phyloP scores from a whole-genome alignment of 2,113 vertebrate species.

The Oncorhynchus gorbuscha region DNA sequence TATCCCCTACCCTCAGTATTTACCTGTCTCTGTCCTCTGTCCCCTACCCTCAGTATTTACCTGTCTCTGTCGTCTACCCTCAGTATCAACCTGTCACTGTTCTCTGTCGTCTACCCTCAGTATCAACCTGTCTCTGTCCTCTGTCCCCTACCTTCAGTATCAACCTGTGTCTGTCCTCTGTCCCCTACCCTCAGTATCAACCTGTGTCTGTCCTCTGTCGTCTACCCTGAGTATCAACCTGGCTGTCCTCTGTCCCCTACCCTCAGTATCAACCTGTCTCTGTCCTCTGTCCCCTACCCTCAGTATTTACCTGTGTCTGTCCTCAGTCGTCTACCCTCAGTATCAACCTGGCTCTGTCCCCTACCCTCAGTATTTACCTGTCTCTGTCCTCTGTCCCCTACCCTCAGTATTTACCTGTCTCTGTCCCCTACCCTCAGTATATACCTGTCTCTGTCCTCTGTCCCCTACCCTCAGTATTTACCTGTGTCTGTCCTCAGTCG shows the following conservation, averaged over 20 bases:
- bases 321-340: conserved; percentile 57
- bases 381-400: neutral
- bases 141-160: neutral
- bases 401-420: conserved; percentile 59
- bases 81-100: too few relatives aligned
- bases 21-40: neutral
- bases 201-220: neutral
- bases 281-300: neutral
- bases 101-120: conserved; percentile 58
- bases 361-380: neutral
- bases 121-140: conserved; percentile 38
- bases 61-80: too few relatives aligned
- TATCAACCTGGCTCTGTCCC: too few relatives aligned
- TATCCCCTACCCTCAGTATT: neutral
- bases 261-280: too few relatives aligned
- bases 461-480: neutral
- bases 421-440: neutral
- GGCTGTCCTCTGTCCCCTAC: too few relatives aligned
- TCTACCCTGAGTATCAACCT: conserved; percentile 55
- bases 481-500: neutral
- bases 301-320: conserved; percentile 65
- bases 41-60: too few relatives aligned
- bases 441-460: neutral
- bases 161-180: neutral
- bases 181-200: conserved; percentile 56